Conservation (phyloP, 30 jellyfish, hydroid and myxozoan species). For the Aurelia aurita region DNA sequence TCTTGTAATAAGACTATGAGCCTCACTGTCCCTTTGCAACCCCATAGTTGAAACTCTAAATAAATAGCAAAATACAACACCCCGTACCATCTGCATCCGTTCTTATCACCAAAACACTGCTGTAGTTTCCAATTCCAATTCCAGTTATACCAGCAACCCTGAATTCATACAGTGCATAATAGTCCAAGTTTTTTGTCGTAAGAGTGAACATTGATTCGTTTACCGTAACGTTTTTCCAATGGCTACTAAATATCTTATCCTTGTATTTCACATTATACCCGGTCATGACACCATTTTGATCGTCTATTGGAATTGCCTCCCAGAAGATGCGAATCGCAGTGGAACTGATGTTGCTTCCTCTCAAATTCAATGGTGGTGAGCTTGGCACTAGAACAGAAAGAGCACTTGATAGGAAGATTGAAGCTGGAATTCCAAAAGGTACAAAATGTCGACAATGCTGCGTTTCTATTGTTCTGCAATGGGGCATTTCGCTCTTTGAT, state of each 20-base stretch:
- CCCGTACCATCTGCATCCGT: constrained; percentile 39
- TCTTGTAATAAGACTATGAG: too few relatives aligned
- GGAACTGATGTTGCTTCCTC: constrained; percentile 42
- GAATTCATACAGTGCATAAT: background rate
- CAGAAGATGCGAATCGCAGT: constrained; percentile 37
- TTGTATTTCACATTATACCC: constrained; percentile 1
- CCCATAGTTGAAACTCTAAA: too few relatives aligned
- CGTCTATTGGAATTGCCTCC: constrained; percentile 45
- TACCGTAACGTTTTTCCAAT: constrained; percentile 5
- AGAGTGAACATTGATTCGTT: background rate
- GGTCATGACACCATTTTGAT: constrained; percentile 36
- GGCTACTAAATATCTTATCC: too few relatives aligned
- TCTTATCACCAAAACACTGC: constrained; percentile 4
- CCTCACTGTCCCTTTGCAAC: too few relatives aligned
- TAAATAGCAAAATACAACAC: too few relatives aligned
- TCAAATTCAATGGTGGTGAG: constrained; percentile 11
- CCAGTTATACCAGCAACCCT: constrained; percentile 9
- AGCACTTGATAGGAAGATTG: background rate
- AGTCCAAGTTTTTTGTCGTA: background rate
- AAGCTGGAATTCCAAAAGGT: background rate
- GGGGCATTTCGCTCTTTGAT: too few relatives aligned
- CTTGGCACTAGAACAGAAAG: constrained; percentile 29
- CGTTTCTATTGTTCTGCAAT: too few relatives aligned
- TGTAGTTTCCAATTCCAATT: constrained; percentile 25
- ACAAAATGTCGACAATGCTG: too few relatives aligned